A percentile compares a stretch with the other conserved stretches of the same genome.
Evolutionary conservation across 30 jellyfish, hydroid and myxozoan species (phyloP).

Genomic region (Chrysaora quinquecirrha): DNA sequence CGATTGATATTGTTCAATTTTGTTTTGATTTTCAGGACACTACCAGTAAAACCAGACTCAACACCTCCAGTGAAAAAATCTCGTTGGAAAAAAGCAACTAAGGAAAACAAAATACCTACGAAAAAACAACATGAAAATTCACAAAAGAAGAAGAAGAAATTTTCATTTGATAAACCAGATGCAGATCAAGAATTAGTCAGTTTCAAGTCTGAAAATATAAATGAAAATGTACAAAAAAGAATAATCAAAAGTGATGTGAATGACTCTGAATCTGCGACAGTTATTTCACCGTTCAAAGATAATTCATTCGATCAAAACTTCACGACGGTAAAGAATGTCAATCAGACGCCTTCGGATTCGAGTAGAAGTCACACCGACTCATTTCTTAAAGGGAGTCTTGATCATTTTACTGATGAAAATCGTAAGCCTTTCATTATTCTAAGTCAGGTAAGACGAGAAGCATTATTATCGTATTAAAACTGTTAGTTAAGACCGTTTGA

Average conservation of each 20-base stretch:
- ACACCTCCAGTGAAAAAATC: slow-evolving; percentile 44
- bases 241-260: slow-evolving; percentile 5
- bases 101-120: slow-evolving; percentile 24
- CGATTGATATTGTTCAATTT: no score
- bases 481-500: no score
- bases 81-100: slow-evolving; percentile 48
- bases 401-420: slow-evolving; percentile 46
- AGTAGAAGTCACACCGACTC: neutral
- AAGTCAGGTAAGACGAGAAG: slow-evolving; percentile 90
- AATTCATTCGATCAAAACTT: neutral
- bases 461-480: no score
- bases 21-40: slow-evolving; percentile 44
- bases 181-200: slow-evolving; percentile 1
- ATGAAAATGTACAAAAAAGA: slow-evolving; percentile 16
- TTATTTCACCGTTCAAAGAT: neutral
- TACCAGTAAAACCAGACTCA: slow-evolving; percentile 27
- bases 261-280: neutral
- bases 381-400: slow-evolving; percentile 41
- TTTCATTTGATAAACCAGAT: slow-evolving; percentile 33
- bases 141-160: slow-evolving; percentile 29
- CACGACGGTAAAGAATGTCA: neutral
- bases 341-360: neutral
- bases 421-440: slow-evolving; percentile 80
- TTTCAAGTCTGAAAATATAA: slow-evolving; percentile 2
- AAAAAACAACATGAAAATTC: slow-evolving; percentile 29